Percentiles rank a stretch among this genome's conserved stretches.
These are phyloP conservation scores for Dastarcus helophoroides DNA, from an alignment of 2,888 invertebrate species.

Conservation along the genomic window DNA sequence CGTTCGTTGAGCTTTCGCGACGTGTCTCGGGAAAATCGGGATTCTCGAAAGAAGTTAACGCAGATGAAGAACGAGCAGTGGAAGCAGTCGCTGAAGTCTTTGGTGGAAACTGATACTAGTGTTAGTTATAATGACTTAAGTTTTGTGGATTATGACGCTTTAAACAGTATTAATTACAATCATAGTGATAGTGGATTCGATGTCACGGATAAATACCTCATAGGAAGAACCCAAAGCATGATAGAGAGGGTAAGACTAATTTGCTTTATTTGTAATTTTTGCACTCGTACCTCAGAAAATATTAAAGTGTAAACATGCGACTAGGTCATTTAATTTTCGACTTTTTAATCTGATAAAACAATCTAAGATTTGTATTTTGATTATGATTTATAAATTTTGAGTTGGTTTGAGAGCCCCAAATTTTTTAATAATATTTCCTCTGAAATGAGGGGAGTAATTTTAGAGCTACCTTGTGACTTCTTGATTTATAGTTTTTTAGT, in stretches of 20 bases:
- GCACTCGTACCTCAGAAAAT: no score
- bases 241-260: constrained; percentile 29
- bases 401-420: no score
- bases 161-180: constrained; percentile 35
- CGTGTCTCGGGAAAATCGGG: constrained; percentile 23
- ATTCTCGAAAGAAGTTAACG: constrained; percentile 24
- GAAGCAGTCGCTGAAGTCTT: constrained; percentile 42
- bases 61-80: constrained; percentile 36
- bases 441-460: no score
- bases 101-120: constrained; percentile 44
- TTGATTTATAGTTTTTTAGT: no score
- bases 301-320: no score
- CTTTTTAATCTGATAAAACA: no score
- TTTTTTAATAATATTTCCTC: no score
- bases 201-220: constrained; percentile 12
- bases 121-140: constrained; percentile 47
- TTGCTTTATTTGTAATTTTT: constrained; percentile 4
- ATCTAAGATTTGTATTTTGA: no score
- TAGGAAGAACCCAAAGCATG: constrained; percentile 32
- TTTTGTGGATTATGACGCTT: constrained; percentile 44
- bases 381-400: no score
- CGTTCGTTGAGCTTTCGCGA: constrained; percentile 34
- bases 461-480: no score
- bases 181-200: constrained; percentile 10
- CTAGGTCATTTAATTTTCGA: no score